phyloP scores from a whole-genome alignment of 1,140 invertebrate genomes.

The Pinna nobilis region DNA sequence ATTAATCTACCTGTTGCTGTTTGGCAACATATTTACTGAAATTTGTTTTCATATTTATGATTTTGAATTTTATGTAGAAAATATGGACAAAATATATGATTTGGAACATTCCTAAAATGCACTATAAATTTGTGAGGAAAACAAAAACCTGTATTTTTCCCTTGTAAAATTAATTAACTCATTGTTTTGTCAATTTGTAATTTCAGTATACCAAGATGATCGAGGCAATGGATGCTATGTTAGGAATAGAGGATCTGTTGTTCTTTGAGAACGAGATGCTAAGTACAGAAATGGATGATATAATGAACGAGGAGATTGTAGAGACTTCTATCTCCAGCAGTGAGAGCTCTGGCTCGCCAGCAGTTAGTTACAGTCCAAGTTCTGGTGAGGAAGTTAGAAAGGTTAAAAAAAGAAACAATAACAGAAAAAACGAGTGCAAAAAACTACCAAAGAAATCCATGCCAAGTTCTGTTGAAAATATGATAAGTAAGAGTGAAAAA shows the following conservation, averaged over 20 bases:
- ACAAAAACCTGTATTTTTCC: too few relatives aligned
- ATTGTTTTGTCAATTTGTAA: too few relatives aligned
- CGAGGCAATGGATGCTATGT: not conserved
- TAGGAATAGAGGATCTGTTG: conserved; percentile 2
- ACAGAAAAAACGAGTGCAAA: conserved; percentile 6
- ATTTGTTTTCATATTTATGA: too few relatives aligned
- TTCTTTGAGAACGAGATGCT: not conserved
- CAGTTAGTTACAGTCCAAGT: not conserved
- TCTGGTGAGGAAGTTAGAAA: not conserved
- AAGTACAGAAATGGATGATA: not conserved
- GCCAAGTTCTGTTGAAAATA: conserved; percentile 3
- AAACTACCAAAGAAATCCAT: not conserved
- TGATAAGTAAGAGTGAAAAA: not conserved
- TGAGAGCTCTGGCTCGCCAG: not conserved
- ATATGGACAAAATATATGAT: too few relatives aligned
- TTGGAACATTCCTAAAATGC: too few relatives aligned
- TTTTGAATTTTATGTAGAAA: too few relatives aligned
- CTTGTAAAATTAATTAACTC: too few relatives aligned
- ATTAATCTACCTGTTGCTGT: too few relatives aligned
- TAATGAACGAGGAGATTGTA: conserved; percentile 12
- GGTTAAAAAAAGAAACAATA: not conserved
- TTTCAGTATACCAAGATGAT: too few relatives aligned
- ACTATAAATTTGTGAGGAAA: too few relatives aligned
- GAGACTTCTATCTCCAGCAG: conserved; percentile 6
- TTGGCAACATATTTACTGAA: too few relatives aligned